Base-by-base conservation (phyloP, 2,888 invertebrate genomes). In the Drosophila mulleri region DNA sequence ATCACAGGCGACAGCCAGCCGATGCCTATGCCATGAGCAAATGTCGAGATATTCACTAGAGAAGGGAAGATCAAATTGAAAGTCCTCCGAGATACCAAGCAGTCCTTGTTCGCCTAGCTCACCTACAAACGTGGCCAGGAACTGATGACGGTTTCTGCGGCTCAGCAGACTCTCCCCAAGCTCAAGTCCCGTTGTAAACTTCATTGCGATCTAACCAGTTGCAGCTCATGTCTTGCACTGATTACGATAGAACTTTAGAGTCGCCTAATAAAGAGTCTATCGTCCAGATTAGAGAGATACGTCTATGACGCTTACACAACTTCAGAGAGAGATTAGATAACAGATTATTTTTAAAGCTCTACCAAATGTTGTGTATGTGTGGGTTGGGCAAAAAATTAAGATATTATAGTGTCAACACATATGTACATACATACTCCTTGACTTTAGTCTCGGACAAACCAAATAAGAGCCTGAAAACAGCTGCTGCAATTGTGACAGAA, bases 1-100 rank as follows among this genome's bases (percentile, higher is more conserved):
- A 92, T 79, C 32, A 88, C 82, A 16, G 91, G 91, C 4, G 91
- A 80, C 56, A 90, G 79, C 91, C 91, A 92, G 8, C 91, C 91
- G 6, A 88, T n/a, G 16, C 84, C 87, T 8, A 88, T 63, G 45
- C 92, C 92, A 84, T 92, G 92, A 0, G 79, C 62, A 48, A 92
- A 80, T 4, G 90, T 80, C 7, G 91, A 78, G 14, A 92, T 68
- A 52, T 84, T 92, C 14, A 87, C 92, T 92, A 26, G 16, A 20
- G 53, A 39, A 23, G 11, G 2, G 11, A 26, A 11, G 2, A 2
- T 0, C 8, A 0, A 14, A 26, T 18, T 14, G 11, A 18, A 18
- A 47, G 11, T 23, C 3, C 9, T 11, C 7, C 14, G 20, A 18
- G n/a, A 4, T 11, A 14, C 12, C 18, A 23, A 23, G 1, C 6